Conservation (phyloP, 1,140 invertebrate species). For the Drosophila nebulosa region DNA sequence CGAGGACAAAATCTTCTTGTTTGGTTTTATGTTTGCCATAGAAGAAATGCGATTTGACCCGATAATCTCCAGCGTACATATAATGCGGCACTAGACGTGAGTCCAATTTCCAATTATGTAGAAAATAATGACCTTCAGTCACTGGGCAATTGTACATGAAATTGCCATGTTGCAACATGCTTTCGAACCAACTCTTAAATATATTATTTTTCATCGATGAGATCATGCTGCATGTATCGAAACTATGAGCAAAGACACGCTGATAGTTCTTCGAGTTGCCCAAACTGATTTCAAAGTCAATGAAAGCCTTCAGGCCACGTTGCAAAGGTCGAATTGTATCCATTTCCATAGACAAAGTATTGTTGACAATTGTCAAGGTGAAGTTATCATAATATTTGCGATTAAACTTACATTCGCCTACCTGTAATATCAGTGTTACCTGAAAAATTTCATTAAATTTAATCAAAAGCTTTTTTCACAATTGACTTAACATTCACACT, state of each 20-base stretch:
- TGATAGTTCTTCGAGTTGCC: conserved; percentile 41
- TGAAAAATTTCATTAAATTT: neutral
- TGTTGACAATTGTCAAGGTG: conserved; percentile 38
- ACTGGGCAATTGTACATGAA: conserved; percentile 58
- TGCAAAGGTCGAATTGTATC: conserved; percentile 13
- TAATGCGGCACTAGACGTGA: conserved; percentile 41
- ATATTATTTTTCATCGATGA: conserved; percentile 34
- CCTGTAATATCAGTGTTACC: conserved; percentile 34
- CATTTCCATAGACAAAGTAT: conserved; percentile 48
- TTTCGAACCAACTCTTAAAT: conserved; percentile 56
- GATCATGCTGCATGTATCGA: conserved; percentile 43
- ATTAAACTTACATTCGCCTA: conserved; percentile 33
- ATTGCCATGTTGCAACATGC: conserved; percentile 46
- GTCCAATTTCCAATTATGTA: conserved; percentile 46
- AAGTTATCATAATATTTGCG: conserved; percentile 48
- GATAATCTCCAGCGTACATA: conserved; percentile 50
- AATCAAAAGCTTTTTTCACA: no score
- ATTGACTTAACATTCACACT: conserved; percentile 10
- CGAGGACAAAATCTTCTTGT: conserved; percentile 41
- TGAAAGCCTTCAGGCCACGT: conserved; percentile 34
- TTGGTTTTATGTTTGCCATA: conserved; percentile 54
- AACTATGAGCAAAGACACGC: conserved; percentile 44
- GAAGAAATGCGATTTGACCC: conserved; percentile 46
- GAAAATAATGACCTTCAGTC: conserved; percentile 32
- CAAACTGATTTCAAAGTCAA: conserved; percentile 53